These are phyloP conservation scores for Brienomyrus longianalis DNA, from an alignment of 2,113 vertebrate genomes.

Conservation along the genomic window DNA sequence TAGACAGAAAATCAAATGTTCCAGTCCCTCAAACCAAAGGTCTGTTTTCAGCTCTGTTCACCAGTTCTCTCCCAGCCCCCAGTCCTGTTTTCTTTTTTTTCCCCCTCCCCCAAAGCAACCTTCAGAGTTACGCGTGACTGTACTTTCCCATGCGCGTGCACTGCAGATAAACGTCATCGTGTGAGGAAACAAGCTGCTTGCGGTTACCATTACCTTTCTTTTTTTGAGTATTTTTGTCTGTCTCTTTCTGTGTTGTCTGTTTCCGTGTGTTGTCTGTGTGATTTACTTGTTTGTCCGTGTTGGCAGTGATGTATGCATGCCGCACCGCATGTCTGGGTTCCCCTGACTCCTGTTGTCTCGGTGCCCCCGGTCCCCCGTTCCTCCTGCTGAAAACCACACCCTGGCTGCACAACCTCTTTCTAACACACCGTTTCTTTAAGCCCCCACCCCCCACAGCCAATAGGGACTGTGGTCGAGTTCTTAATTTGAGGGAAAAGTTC, in stretches of 20 bases:
- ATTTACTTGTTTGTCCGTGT: slow-evolving; percentile 18
- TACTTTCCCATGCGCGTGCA: slow-evolving; percentile 34
- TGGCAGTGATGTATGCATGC: slow-evolving; percentile 36
- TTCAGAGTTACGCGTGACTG: slow-evolving; percentile 40
- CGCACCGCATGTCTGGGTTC: slow-evolving; percentile 45
- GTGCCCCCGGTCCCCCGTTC: neutral
- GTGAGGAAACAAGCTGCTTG: slow-evolving; percentile 48
- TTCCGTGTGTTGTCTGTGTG: slow-evolving; percentile 33
- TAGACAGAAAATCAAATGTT: slow-evolving; percentile 60
- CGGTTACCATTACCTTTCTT: slow-evolving; percentile 20
- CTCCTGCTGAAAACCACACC: neutral
- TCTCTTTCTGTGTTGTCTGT: slow-evolving; percentile 36
- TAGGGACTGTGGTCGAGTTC: neutral
- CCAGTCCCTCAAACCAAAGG: slow-evolving; percentile 60
- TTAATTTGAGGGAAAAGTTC: slow-evolving; percentile 15
- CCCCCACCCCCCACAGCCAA: neutral
- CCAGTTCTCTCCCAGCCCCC: slow-evolving; percentile 44
- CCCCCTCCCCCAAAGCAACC: slow-evolving; percentile 35
- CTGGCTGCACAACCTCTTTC: slow-evolving; percentile 16
- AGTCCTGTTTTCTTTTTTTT: slow-evolving; percentile 19
- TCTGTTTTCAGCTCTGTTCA: slow-evolving; percentile 55
- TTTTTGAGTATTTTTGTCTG: slow-evolving; percentile 24
- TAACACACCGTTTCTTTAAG: neutral
- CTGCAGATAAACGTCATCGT: slow-evolving; percentile 33
- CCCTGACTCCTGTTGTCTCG: too few species aligned